Percentiles rank a stretch among this genome's conserved stretches.
Conservation (phyloP, 1,140 invertebrate species). For the Agrypnia vestita region DNA sequence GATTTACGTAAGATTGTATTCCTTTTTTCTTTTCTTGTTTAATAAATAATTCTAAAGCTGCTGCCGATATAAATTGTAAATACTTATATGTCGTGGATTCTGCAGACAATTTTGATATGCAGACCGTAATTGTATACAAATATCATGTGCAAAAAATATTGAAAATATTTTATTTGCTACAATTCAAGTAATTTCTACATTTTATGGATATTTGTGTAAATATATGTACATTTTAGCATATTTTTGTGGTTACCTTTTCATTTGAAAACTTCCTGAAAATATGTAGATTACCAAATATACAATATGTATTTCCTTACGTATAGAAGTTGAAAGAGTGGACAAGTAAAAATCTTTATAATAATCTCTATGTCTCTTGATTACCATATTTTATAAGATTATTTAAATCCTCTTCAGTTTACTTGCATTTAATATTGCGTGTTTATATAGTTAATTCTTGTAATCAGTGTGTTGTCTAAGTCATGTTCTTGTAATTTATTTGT, state of each 20-base stretch:
- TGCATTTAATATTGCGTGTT: conserved; percentile 30
- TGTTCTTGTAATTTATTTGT: conserved; percentile 32
- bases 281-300: conserved; percentile 31
- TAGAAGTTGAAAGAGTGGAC: neutral
- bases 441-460: conserved; percentile 23
- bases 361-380: conserved; percentile 32
- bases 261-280: neutral
- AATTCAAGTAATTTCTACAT: too few species aligned
- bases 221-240: neutral
- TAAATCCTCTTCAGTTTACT: neutral
- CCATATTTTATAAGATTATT: conserved; percentile 28
- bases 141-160: too few species aligned
- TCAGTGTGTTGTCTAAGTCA: conserved; percentile 52
- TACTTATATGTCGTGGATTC: too few species aligned
- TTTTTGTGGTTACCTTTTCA: conserved; percentile 20
- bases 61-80: too few species aligned
- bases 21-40: too few species aligned
- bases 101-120: too few species aligned
- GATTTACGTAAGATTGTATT: too few species aligned
- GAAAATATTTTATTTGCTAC: too few species aligned
- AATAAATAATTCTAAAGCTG: too few species aligned
- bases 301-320: neutral
- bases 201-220: neutral
- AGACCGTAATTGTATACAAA: too few species aligned
- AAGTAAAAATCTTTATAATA: conserved; percentile 5